Conservation (phyloP, 2,888 invertebrate genomes). For the Acleris cristana region DNA sequence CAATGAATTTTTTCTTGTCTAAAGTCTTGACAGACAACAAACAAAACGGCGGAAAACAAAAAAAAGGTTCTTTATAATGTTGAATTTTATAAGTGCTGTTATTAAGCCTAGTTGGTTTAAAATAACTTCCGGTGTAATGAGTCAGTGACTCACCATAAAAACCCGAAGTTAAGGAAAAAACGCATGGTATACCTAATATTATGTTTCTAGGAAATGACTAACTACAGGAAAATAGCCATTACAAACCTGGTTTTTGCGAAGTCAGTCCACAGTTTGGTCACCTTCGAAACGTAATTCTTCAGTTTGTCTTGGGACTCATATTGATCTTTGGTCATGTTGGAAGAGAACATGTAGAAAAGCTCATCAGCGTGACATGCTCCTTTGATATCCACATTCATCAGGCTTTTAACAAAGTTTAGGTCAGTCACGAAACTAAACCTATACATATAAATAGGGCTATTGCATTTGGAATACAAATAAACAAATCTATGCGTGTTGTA, state of each 20-base stretch:
- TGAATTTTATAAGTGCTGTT: too few species aligned
- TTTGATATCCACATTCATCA: conserved; percentile 39
- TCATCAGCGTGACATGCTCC: conserved; percentile 74
- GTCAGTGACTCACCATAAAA: background rate
- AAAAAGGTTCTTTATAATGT: too few species aligned
- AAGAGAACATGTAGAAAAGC: conserved; percentile 64
- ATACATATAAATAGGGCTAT: conserved; percentile 46
- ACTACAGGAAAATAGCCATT: background rate
- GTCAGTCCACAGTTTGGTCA: conserved; percentile 70
- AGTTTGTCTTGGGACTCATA: conserved; percentile 51
- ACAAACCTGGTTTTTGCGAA: conserved; percentile 71
- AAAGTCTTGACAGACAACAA: too few species aligned
- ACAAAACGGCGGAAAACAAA: too few species aligned
- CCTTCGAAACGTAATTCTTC: conserved; percentile 52
- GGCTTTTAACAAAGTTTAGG: conserved; percentile 47
- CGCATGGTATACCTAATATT: background rate
- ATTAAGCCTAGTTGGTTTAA: too few species aligned
- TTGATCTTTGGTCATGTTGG: conserved; percentile 51
- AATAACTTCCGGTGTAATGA: too few species aligned
- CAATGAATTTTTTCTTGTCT: too few species aligned
- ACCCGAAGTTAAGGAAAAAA: conserved; percentile 16
- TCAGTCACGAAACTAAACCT: conserved; percentile 49
- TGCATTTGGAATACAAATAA: conserved; percentile 40
- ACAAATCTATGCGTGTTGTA: conserved; percentile 46
- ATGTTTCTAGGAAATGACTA: background rate